phyloP scores from a whole-genome alignment of 92 coral and sea anemone genomes.

The Umimayanthus kanabou region DNA sequence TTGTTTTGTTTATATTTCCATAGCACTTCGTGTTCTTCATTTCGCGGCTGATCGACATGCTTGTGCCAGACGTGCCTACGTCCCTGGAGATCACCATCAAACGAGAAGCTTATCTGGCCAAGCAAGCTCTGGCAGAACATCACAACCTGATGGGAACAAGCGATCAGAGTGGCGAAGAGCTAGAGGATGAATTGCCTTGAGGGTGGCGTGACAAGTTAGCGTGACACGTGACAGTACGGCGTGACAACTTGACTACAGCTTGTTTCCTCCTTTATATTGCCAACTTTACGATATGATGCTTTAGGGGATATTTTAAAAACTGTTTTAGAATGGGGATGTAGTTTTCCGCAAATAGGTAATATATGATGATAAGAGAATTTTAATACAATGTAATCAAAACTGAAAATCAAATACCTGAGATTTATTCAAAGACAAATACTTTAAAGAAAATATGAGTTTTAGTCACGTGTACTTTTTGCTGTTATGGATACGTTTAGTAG shows the following conservation, averaged over 20 bases:
- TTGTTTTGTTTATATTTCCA: neutral
- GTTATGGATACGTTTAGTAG: neutral
- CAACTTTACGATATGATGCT: neutral
- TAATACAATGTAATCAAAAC: neutral
- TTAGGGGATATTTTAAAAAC: constrained; percentile 7
- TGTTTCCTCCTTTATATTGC: neutral
- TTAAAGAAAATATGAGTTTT: neutral
- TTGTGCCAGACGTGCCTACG: constrained; percentile 92
- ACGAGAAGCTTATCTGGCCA: constrained; percentile 87
- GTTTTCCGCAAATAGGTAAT: constrained; percentile 17
- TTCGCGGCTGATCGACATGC: constrained; percentile 84
- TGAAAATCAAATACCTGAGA: neutral
- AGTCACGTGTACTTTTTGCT: neutral
- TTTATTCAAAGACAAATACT: neutral
- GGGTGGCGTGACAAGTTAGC: neutral
- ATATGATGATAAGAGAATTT: neutral
- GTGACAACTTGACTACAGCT: neutral
- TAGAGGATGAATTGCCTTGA: constrained; percentile 42
- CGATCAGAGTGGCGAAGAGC: constrained; percentile 51
- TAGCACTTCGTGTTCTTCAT: constrained; percentile 94
- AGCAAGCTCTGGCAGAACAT: constrained; percentile 92
- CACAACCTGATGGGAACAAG: constrained; percentile 77
- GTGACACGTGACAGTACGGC: constrained; percentile 13
- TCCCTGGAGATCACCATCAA: constrained; percentile 86
- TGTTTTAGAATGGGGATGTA: neutral